Evolutionary conservation across 2,113 vertebrate genomes (phyloP).

Genomic region (Charadrius vociferus): DNA sequence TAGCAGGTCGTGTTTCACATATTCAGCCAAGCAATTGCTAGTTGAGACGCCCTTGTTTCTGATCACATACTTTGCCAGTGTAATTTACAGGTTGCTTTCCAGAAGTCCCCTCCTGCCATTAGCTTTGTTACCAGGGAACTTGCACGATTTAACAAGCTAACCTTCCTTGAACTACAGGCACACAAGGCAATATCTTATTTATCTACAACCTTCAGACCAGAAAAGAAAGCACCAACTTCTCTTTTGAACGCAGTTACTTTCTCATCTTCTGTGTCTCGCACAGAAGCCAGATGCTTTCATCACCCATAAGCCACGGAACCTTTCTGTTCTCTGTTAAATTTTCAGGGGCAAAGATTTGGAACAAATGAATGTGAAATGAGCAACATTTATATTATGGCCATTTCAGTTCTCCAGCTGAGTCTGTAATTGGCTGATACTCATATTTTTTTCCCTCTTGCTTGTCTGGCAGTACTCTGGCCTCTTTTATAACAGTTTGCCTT

Average conservation of each 20-base stretch:
- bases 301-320: background rate
- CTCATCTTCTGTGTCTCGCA: background rate
- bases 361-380: conserved; percentile 22
- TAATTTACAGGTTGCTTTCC: conserved; percentile 7
- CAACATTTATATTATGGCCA: background rate
- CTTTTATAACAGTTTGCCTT: background rate
- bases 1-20: background rate
- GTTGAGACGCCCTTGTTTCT: background rate
- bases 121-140: background rate
- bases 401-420: background rate
- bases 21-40: background rate
- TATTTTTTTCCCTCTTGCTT: background rate
- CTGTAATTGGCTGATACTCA: background rate
- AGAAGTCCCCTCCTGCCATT: background rate
- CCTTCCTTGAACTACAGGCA: background rate
- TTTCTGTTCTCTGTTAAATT: background rate
- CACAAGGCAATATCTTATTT: background rate
- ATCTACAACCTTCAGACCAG: background rate
- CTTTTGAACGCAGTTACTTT: conserved; percentile 2
- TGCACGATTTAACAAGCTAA: background rate
- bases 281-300: background rate
- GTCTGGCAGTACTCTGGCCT: background rate
- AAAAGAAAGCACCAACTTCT: background rate
- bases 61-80: background rate
- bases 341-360: conserved; percentile 4